These are phyloP conservation scores for Corvus hawaiiensis DNA, from an alignment of 2,113 vertebrate genomes.

Conservation along the genomic window DNA sequence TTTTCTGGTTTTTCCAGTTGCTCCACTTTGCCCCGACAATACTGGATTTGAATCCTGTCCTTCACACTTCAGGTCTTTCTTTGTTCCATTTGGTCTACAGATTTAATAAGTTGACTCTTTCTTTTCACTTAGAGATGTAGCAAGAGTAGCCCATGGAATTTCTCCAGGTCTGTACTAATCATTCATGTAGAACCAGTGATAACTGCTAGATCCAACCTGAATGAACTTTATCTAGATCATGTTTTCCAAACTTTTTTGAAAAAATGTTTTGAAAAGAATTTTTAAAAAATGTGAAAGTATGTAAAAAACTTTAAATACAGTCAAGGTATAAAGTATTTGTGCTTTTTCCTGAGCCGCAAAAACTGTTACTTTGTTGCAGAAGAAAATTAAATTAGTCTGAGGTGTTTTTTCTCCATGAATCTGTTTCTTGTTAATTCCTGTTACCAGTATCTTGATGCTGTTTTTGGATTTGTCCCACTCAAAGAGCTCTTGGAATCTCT, in stretches of 20 bases:
- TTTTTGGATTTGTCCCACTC: neutral
- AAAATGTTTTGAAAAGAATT: neutral
- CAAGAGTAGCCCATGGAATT: neutral
- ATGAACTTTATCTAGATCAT: neutral
- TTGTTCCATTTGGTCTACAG: neutral
- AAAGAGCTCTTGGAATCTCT: neutral
- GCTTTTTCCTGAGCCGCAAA: neutral
- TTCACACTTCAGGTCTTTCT: neutral
- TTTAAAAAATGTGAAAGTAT: neutral
- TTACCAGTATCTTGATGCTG: neutral
- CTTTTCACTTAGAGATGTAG: neutral
- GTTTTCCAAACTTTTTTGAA: neutral
- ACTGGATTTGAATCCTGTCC: neutral
- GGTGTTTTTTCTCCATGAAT: neutral
- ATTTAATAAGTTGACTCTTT: neutral
- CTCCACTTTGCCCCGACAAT: neutral
- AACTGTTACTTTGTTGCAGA: neutral
- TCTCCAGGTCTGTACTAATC: neutral
- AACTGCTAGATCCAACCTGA: neutral
- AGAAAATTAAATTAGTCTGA: neutral
- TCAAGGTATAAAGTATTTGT: neutral
- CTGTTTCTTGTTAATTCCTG: neutral
- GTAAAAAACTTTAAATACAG: neutral
- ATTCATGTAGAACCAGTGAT: neutral
- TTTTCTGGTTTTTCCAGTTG: neutral